These are phyloP conservation scores for Hydroisotoma schaefferi DNA, from an alignment of 2,888 invertebrate species.

Conservation along the genomic window DNA sequence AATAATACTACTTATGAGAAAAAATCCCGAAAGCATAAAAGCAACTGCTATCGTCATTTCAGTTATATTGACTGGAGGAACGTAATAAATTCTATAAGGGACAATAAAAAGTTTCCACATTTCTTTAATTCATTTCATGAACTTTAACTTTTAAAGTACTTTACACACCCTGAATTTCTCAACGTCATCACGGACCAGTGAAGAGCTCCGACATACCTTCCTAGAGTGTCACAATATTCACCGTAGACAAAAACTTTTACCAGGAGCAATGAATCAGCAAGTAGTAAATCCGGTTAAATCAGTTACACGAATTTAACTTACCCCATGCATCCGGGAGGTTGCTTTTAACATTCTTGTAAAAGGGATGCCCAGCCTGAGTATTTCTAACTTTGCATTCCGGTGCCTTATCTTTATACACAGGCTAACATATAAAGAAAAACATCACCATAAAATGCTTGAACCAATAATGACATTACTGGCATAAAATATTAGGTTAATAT, in stretches of 20 bases:
- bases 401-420: constrained; percentile 1
- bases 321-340: constrained; percentile 16
- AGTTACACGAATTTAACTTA: not conserved
- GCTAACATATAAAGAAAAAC: constrained; percentile 8
- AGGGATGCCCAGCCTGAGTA: constrained; percentile 9
- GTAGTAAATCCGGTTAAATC: not conserved
- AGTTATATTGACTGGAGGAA: not conserved
- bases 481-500: not conserved
- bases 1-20: constrained; percentile 14
- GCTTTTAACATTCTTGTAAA: constrained; percentile 13
- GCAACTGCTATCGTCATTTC: constrained; percentile 11
- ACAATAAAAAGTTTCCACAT: not conserved
- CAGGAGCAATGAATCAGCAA: not conserved
- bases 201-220: constrained; percentile 23
- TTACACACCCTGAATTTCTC: constrained; percentile 25
- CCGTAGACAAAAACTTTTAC: not conserved
- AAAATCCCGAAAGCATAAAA: constrained; percentile 23
- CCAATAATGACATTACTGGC: not conserved
- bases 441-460: not conserved
- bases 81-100: constrained; percentile 13
- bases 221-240: not conserved
- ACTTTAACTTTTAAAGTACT: not conserved
- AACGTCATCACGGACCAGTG: constrained; percentile 31
- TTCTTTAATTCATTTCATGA: no score
- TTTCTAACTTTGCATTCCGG: not conserved